Evolutionary conservation across 2,113 vertebrate species (phyloP), one percentile per base, ranked within the genome.

Genomic region (Apodemus sylvaticus): DNA sequence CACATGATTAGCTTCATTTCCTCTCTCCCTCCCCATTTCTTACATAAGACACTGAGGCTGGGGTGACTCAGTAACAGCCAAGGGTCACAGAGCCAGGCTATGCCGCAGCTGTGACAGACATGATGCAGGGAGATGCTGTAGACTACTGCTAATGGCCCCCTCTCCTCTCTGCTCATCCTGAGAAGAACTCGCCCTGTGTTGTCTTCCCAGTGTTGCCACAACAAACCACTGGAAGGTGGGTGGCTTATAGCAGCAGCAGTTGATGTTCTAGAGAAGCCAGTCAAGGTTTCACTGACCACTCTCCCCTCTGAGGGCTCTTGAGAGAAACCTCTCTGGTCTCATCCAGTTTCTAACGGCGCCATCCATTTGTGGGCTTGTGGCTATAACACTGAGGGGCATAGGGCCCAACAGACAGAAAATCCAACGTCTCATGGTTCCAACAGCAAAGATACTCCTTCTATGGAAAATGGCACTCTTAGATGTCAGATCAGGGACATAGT

Each of bases 291-390:
- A 2, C 20, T 26, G 34, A 12, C 68, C 16, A 9, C 20, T 5
- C 10, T 5, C 29, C 13, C 51, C 7, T 0, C 10, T 2, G 39
- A 14, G 0, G 22, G 3, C 39, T 4, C 66, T 34, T 39, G 4
- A 19, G 4, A 5, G 42, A 34, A 26, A 6, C 22, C 14, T 24
- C 39, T 10, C 45, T 78, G 9, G 34, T 22, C 31, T 76, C 20
- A 2, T 20, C 62, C 7, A 5, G 66, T 22, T 3, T 48, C 55
- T 70, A 17, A 17, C 5, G 66, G 42, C 11, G 26, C 34, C 36
- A 1, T 39, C 20, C 14, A 5, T 39, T 36, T 29, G 31, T 24
- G 51, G 71, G 2, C 1, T 39, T 14, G 26, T 78, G 83, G 17
- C 26, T 1, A 0, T 4, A 0, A 39, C 34, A 1, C 31, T 68